phyloP scores from a whole-genome alignment of 2,113 vertebrate species.

The Pongo abelii region DNA sequence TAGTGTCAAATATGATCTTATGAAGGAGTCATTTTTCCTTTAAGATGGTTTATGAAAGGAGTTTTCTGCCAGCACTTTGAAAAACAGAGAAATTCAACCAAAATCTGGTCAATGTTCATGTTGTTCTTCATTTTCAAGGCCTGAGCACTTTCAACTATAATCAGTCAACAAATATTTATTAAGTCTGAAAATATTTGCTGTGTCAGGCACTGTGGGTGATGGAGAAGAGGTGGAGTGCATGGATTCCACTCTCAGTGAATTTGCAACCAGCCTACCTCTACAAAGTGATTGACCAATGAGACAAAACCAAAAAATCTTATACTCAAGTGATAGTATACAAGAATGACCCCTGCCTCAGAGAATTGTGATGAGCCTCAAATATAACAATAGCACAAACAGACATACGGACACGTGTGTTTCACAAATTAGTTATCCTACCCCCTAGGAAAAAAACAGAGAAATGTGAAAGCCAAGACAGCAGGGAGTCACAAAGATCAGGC shows the following conservation, averaged over 20 bases:
- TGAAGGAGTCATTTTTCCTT: neutral
- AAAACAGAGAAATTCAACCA: slow-evolving; percentile 6
- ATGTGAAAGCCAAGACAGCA: neutral
- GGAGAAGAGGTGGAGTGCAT: neutral
- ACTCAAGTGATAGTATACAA: neutral
- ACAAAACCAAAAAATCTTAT: neutral
- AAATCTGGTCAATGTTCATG: neutral
- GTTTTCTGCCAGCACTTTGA: neutral
- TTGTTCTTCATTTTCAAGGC: slow-evolving; percentile 36
- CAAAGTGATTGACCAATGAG: neutral
- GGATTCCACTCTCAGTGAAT: neutral
- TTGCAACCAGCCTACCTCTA: neutral
- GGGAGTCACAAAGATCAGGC: neutral
- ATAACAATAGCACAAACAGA: neutral
- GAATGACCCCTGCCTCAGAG: neutral
- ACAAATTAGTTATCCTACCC: neutral
- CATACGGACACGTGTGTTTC: neutral
- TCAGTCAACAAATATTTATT: slow-evolving; percentile 25
- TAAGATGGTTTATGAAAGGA: neutral
- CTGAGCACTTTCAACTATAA: neutral
- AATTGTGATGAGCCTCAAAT: neutral
- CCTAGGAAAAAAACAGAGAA: neutral
- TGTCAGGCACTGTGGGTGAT: neutral
- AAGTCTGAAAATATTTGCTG: neutral
- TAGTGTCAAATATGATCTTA: neutral